These are phyloP conservation scores for Vespertilio murinus DNA, from an alignment of 2,797 vertebrate genomes.

Conservation along the genomic window DNA sequence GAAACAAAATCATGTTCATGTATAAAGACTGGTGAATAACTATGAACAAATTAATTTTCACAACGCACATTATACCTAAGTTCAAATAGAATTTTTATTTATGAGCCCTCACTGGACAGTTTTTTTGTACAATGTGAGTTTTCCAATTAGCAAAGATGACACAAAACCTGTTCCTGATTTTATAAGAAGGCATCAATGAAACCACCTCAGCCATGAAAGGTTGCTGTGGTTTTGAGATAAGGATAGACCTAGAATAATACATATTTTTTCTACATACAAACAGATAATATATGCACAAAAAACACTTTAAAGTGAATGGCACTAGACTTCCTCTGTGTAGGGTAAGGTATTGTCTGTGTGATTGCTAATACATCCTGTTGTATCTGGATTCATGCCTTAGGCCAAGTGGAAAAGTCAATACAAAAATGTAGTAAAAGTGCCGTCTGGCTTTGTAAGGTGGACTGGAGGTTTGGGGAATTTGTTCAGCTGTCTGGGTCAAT, in stretches of 20 bases:
- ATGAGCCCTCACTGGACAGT: not conserved
- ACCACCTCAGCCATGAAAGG: not conserved
- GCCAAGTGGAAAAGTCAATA: not conserved
- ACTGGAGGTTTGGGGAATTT: not conserved
- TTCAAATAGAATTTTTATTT: slow-evolving; percentile 7
- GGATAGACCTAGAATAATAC: not conserved
- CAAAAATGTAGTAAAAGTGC: not conserved
- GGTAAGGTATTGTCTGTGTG: not conserved
- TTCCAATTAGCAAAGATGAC: not conserved
- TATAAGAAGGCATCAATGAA: not conserved
- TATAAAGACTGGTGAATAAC: not conserved
- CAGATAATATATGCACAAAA: not conserved
- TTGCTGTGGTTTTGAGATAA: not conserved
- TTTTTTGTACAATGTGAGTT: not conserved
- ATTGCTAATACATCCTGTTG: not conserved
- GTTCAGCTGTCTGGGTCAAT: not conserved
- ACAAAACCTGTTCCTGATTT: not conserved
- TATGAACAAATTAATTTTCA: not conserved
- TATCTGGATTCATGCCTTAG: not conserved
- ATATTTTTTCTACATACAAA: not conserved
- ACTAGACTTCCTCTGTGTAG: not conserved
- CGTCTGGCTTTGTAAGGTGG: not conserved
- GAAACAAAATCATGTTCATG: not conserved
- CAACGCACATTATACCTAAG: not conserved
- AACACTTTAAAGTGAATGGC: not conserved